phyloP scores from a whole-genome alignment of 1,140 invertebrate species.

The Dendrolimus punctatus region DNA sequence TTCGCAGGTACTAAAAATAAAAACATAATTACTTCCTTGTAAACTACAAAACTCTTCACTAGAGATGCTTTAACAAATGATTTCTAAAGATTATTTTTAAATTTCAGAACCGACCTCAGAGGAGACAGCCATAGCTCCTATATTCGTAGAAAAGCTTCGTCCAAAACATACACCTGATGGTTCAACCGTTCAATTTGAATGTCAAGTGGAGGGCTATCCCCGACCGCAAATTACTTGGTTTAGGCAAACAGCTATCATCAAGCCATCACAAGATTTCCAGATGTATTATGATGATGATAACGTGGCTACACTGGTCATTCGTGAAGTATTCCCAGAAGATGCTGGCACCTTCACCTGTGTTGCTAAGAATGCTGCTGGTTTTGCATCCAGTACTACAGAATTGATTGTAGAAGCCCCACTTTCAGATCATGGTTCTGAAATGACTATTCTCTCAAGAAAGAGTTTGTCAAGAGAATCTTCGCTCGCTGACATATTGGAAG shows the following conservation, averaged over 20 bases:
- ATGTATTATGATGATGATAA: constrained; percentile 95
- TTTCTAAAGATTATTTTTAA: constrained; percentile 11
- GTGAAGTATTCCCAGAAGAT: constrained; percentile 97
- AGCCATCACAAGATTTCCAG: constrained; percentile 91
- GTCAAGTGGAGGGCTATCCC: constrained; percentile 91
- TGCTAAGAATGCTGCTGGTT: constrained; percentile 95
- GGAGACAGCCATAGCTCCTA: constrained; percentile 84
- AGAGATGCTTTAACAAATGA: too few relatives aligned
- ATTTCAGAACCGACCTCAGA: constrained; percentile 82
- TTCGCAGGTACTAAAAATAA: too few relatives aligned
- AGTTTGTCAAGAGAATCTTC: constrained; percentile 92
- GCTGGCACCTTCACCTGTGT: constrained; percentile 97
- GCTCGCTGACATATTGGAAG: constrained; percentile 91
- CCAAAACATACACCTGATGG: constrained; percentile 89
- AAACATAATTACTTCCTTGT: too few relatives aligned
- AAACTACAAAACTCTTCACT: too few relatives aligned
- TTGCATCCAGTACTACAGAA: constrained; percentile 92
- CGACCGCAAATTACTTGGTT: constrained; percentile 96
- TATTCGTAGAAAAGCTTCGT: constrained; percentile 89
- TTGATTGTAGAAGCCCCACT: constrained; percentile 88
- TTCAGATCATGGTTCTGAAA: constrained; percentile 91
- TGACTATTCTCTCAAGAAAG: constrained; percentile 83
- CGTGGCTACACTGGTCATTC: constrained; percentile 92
- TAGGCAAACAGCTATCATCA: constrained; percentile 92
- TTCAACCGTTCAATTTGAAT: constrained; percentile 91